phyloP scores from a whole-genome alignment of 2,113 vertebrate species.

The Crotalus helleri region DNA sequence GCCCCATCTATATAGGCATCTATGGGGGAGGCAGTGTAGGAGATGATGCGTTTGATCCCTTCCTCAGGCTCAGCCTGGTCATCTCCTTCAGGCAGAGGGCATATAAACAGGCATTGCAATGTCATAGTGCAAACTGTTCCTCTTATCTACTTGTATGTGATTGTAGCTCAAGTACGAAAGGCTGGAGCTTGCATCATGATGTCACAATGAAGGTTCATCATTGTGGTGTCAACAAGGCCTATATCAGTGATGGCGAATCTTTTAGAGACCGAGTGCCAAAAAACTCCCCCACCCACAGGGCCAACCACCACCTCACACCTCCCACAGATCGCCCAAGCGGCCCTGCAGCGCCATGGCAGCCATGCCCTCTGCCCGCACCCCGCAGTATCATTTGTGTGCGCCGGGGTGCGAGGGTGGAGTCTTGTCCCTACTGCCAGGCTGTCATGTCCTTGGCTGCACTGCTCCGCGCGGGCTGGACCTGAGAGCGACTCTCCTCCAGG shows the following conservation, averaged over 20 bases:
- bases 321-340: too few relatives aligned
- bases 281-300: too few relatives aligned
- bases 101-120: neutral
- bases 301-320: too few relatives aligned
- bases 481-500: too few relatives aligned
- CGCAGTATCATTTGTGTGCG: too few relatives aligned
- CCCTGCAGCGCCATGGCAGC: too few relatives aligned
- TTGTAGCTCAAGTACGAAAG: neutral
- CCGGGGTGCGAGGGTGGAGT: too few relatives aligned
- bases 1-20: neutral
- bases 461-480: too few relatives aligned
- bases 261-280: too few relatives aligned
- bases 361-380: too few relatives aligned
- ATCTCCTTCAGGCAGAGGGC: neutral
- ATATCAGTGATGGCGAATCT: neutral
- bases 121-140: neutral
- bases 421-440: too few relatives aligned
- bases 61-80: neutral
- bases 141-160: neutral
- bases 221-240: neutral
- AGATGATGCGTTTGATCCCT: neutral
- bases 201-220: neutral
- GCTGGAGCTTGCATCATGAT: neutral
- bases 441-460: too few relatives aligned
- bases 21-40: neutral